These are phyloP conservation scores for Heliconius sara DNA, from an alignment of 2,888 invertebrate species.

Conservation along the genomic window DNA sequence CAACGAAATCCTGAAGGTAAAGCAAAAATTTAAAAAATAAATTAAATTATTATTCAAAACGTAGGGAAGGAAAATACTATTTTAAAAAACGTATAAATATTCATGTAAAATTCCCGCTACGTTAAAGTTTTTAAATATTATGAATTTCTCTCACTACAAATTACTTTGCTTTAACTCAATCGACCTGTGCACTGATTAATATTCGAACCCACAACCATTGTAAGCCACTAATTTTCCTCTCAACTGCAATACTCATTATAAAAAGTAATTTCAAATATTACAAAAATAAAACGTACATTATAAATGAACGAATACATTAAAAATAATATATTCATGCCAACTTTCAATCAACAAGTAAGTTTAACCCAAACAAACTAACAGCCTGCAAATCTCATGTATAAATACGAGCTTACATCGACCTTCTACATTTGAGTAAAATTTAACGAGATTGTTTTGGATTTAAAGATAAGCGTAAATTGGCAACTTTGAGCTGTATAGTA, in stretches of 20 bases:
- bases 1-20: too few relatives aligned
- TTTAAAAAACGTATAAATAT: too few relatives aligned
- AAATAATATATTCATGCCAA: slow-evolving; percentile 7
- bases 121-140: not conserved
- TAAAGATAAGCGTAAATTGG: not conserved
- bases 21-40: too few relatives aligned
- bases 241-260: not conserved
- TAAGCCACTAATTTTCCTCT: slow-evolving; percentile 10
- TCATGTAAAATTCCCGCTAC: too few relatives aligned
- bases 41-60: too few relatives aligned
- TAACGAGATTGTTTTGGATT: not conserved
- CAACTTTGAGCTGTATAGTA: not conserved
- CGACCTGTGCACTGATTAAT: not conserved
- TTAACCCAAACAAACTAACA: slow-evolving; percentile 20
- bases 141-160: not conserved
- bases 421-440: not conserved
- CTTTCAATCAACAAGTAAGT: slow-evolving; percentile 27
- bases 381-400: slow-evolving; percentile 16
- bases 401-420: not conserved
- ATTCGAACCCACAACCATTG: not conserved
- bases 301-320: slow-evolving; percentile 10
- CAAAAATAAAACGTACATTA: not conserved
- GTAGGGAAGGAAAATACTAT: too few relatives aligned
- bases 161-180: too few relatives aligned
- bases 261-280: slow-evolving; percentile 12